Evolutionary conservation across 2,113 vertebrate genomes (phyloP).

Genomic region (Xiphophorus couchianus): DNA sequence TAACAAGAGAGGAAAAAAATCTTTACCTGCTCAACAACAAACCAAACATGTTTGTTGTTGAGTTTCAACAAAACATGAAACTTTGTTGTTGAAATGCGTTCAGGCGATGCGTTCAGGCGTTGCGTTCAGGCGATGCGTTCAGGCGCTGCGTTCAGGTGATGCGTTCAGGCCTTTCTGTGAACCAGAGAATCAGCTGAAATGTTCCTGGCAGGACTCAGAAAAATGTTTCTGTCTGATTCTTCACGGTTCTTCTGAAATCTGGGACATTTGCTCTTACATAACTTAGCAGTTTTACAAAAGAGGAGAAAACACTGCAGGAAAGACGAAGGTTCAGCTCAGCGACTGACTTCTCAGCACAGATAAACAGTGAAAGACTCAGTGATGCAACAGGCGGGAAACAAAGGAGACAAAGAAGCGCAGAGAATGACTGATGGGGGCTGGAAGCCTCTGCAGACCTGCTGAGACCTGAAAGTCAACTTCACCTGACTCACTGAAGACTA

Average conservation of each 20-base stretch:
- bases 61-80: too few species aligned
- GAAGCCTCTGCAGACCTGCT: slow-evolving; percentile 9
- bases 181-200: background rate
- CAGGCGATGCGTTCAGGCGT: too few species aligned
- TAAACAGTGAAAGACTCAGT: slow-evolving; percentile 5
- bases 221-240: background rate
- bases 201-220: background rate
- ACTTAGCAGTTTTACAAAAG: background rate
- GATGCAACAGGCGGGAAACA: slow-evolving; percentile 59
- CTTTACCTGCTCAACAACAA: too few species aligned
- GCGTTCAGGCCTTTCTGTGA: background rate
- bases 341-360: slow-evolving; percentile 1
- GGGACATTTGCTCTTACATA: background rate
- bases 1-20: too few species aligned
- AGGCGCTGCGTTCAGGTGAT: too few species aligned
- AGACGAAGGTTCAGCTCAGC: slow-evolving; percentile 2
- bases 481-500: background rate
- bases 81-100: too few species aligned
- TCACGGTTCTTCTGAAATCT: background rate
- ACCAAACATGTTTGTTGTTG: too few species aligned
- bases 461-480: slow-evolving; percentile 12
- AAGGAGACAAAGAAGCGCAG: slow-evolving; percentile 13
- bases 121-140: too few species aligned
- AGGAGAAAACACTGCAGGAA: background rate
- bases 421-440: background rate